Evolutionary conservation across 2,888 invertebrate genomes (phyloP).

Genomic region (Thumatha senex): DNA sequence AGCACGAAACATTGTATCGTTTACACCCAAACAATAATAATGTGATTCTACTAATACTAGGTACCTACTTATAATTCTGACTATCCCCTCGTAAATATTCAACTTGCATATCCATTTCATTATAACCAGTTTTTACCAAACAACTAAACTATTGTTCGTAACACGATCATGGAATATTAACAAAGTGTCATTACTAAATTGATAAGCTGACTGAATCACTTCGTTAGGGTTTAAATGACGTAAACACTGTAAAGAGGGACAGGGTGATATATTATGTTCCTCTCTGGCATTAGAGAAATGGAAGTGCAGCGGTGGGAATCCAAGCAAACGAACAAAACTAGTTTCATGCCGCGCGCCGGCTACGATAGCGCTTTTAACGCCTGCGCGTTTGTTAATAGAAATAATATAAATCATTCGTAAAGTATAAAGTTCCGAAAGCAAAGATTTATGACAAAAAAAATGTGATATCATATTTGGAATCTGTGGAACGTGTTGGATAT

Average conservation of each 20-base stretch:
- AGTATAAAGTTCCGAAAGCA: not conserved
- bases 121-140: not conserved
- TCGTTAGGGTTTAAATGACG: slow-evolving; percentile 9
- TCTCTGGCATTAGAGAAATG: slow-evolving; percentile 41
- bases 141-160: not conserved
- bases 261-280: slow-evolving; percentile 19
- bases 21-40: too few species aligned
- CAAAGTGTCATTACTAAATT: slow-evolving; percentile 11
- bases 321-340: slow-evolving; percentile 43
- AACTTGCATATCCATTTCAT: too few species aligned
- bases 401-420: not conserved
- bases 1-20: too few species aligned
- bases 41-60: too few species aligned
- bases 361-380: slow-evolving; percentile 36
- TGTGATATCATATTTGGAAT: not conserved
- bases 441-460: not conserved
- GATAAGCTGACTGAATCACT: slow-evolving; percentile 6
- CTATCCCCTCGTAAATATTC: too few species aligned
- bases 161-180: slow-evolving; percentile 2
- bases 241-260: slow-evolving; percentile 26
- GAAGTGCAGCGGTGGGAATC: slow-evolving; percentile 39
- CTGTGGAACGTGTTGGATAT: not conserved
- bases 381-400: slow-evolving; percentile 15
- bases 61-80: too few species aligned
- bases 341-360: slow-evolving; percentile 43